A percentile compares a stretch with the other conserved stretches of the same genome.
phyloP scores from a whole-genome alignment of 2,888 invertebrate genomes.

The Hypena proboscidalis region DNA sequence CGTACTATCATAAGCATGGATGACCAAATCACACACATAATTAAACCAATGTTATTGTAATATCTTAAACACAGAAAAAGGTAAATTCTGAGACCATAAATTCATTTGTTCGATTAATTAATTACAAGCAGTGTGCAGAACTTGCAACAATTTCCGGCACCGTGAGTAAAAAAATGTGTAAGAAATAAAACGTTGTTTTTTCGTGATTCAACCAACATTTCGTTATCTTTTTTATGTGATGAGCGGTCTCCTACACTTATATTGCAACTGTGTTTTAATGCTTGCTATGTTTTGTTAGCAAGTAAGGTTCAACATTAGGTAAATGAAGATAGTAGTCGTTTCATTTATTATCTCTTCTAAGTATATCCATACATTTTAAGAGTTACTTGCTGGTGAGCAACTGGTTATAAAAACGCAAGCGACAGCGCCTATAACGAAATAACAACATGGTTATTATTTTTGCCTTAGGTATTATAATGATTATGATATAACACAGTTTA shows the following conservation, averaged over 20 bases:
- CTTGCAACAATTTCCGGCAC: conserved; percentile 25
- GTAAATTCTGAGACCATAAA: conserved; percentile 11
- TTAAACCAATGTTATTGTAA: too few relatives aligned
- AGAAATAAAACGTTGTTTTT: conserved; percentile 22
- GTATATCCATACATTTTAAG: too few relatives aligned
- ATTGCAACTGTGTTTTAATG: conserved; percentile 10
- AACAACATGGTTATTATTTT: too few relatives aligned
- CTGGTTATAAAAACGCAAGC: too few relatives aligned
- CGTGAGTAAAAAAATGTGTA: conserved; percentile 9
- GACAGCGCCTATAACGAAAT: too few relatives aligned
- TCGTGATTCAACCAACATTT: conserved; percentile 20
- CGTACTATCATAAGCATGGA: conserved; percentile 6
- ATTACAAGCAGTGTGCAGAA: conserved; percentile 17
- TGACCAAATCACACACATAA: too few relatives aligned
- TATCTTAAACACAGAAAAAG: not conserved
- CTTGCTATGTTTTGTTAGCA: not conserved
- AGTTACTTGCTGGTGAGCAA: too few relatives aligned
- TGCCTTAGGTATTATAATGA: too few relatives aligned
- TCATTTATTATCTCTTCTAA: too few relatives aligned
- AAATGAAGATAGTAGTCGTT: too few relatives aligned
- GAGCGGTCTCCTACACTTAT: conserved; percentile 23
- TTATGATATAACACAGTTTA: too few relatives aligned
- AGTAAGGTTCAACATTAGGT: too few relatives aligned
- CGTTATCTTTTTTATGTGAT: conserved; percentile 23
- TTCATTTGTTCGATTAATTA: conserved; percentile 30